These are phyloP conservation scores for Junonia oenone DNA, from an alignment of 2,888 invertebrate genomes.

Conservation along the genomic window DNA sequence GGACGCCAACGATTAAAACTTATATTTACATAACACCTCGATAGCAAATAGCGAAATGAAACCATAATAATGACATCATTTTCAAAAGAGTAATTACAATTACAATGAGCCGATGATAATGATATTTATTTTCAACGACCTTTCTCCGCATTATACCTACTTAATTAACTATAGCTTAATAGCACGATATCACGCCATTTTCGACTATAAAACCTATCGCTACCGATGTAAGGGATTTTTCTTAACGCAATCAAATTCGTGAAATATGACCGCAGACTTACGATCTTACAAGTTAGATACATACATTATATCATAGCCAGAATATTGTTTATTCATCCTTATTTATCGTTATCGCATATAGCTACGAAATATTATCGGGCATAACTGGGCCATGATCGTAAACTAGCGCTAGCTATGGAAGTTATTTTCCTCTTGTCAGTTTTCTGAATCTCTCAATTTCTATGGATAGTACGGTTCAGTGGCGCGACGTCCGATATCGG, in stretches of 20 bases:
- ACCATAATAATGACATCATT: conserved; percentile 5
- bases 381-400: conserved; percentile 25
- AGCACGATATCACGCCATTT: not conserved
- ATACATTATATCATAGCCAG: not conserved
- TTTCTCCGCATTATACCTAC: conserved; percentile 8
- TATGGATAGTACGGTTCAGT: conserved; percentile 42
- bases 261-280: not conserved
- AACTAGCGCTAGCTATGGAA: conserved; percentile 21
- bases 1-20: conserved; percentile 10
- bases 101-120: conserved; percentile 16
- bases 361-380: conserved; percentile 19
- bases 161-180: conserved; percentile 3
- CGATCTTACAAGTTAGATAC: not conserved
- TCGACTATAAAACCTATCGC: not conserved
- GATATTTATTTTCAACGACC: conserved; percentile 6
- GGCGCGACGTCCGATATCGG: conserved; percentile 54
- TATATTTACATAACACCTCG: conserved; percentile 16
- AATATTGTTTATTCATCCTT: conserved; percentile 12
- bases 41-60: conserved; percentile 7
- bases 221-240: not conserved
- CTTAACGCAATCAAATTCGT: not conserved
- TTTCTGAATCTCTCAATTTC: conserved; percentile 43
- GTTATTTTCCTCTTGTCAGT: conserved; percentile 36
- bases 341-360: conserved; percentile 9
- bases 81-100: not conserved